These are phyloP conservation scores for Scolopax mira DNA, from an alignment of 2,113 vertebrate species.

Conservation along the genomic window DNA sequence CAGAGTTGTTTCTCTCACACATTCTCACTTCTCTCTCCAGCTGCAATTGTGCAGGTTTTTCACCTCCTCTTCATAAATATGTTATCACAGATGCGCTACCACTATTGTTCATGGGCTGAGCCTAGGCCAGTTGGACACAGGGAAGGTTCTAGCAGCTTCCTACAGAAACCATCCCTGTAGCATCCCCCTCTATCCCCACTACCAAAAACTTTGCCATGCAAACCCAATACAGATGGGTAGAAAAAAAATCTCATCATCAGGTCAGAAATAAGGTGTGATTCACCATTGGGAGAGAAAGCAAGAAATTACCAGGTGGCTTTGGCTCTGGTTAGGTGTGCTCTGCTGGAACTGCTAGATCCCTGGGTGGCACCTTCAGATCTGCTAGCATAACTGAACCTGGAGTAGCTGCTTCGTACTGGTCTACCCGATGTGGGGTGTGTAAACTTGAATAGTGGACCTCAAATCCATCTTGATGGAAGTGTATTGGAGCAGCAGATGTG, in stretches of 20 bases:
- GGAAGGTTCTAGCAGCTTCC: not conserved
- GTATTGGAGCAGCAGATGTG: not conserved
- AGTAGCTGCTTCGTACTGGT: not conserved
- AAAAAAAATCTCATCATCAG: not conserved
- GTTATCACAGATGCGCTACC: not conserved
- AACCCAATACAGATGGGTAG: not conserved
- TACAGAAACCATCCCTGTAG: not conserved
- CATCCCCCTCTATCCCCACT: not conserved
- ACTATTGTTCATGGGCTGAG: not conserved
- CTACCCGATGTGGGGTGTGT: not conserved
- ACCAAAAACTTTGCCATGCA: not conserved
- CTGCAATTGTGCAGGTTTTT: not conserved
- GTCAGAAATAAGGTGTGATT: not conserved
- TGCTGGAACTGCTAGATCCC: not conserved
- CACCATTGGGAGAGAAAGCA: not conserved
- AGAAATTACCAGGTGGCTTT: not conserved
- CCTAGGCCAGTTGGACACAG: not conserved
- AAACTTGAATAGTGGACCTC: not conserved
- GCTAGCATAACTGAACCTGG: not conserved
- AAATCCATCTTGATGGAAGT: not conserved
- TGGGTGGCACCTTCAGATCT: not conserved
- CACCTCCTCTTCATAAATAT: not conserved
- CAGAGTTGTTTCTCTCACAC: not conserved
- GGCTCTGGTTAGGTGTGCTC: not conserved
- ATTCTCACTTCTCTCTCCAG: not conserved